These are phyloP conservation scores for Mayetiola destructor DNA, from an alignment of 2,888 invertebrate genomes.

Conservation along the genomic window DNA sequence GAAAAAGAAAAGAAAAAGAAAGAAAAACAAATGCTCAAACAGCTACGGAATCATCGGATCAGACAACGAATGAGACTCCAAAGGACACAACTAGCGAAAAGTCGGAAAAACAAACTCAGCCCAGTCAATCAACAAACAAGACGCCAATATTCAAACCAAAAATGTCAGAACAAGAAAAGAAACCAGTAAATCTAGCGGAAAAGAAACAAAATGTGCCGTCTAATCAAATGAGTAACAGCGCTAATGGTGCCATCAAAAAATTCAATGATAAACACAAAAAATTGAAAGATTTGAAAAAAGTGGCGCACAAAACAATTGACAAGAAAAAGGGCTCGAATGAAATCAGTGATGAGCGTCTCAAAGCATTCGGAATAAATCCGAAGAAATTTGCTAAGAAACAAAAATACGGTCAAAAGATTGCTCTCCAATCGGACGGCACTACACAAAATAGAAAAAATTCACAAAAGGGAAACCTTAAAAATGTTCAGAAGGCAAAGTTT, in stretches of 20 bases:
- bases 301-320: background rate
- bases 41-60: conserved; percentile 21
- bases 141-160: too few species aligned
- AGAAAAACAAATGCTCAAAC: background rate
- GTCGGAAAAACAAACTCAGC: too few species aligned
- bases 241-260: too few species aligned
- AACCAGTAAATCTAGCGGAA: too few species aligned
- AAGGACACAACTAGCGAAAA: too few species aligned
- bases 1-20: background rate
- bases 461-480: background rate
- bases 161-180: conserved; percentile 25
- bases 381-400: conserved; percentile 47
- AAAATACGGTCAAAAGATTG: conserved; percentile 14
- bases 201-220: too few species aligned
- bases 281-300: background rate
- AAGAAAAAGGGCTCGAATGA: conserved; percentile 12
- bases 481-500: background rate
- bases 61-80: too few species aligned
- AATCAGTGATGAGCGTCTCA: conserved; percentile 64
- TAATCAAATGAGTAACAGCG: too few species aligned
- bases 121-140: too few species aligned
- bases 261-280: conserved; percentile 22
- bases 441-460: background rate
- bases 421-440: background rate
- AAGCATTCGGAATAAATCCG: conserved; percentile 85